Evolutionary conservation across 37 sponge, comb jelly and placozoan species (phyloP), one percentile per base, ranked within the genome.

Genomic region (Eunapius fragilis): DNA sequence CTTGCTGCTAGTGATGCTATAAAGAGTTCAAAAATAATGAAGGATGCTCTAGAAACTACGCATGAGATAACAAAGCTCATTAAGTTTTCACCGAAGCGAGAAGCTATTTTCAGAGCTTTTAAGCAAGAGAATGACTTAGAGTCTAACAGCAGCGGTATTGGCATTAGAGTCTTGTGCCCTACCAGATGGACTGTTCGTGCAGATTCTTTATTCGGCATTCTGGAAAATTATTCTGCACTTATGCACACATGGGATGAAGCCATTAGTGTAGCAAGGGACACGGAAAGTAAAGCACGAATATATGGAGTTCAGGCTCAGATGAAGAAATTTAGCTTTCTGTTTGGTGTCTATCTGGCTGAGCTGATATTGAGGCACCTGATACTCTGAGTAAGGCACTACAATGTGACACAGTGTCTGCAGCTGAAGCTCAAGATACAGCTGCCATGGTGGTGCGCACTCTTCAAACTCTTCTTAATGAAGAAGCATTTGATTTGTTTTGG

Each of bases 1-100:
- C 77, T 93, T 34, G 87, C 85, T 71, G 89, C 58, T 81, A 84
- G 85, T 33, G 89, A 89, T 41, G 68, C 82, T 34, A 28, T 89
- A 14, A 93, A 86, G 72, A 82, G 71, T 87, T 71, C 28, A n/a
- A 86, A 86, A 69, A 3, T 93, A 6, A 75, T 76, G 32, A 71
- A 79, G 35, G 93, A 92, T 67, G 85, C 89, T 24, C 77, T 92
- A 32, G 86, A 85, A 12, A 85, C 85, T 25, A 81, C 82, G 12
- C 70, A 75, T 82, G 94, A 93, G 77, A 34, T 76, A 76, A 36
- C 36, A 34, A n/a, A n/a, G n/a, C n/a, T n/a, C n/a, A n/a, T n/a
- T n/a, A n/a, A n/a, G n/a, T n/a, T n/a, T n/a, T n/a, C 77, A n/a
- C 77, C 77, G n/a, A 76, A 76, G 36, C 77, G 77, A 32, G 77